Evolutionary conservation across 2,113 vertebrate genomes (phyloP), one percentile per base, ranked within the genome.

Genomic region (Saccopteryx leptura): DNA sequence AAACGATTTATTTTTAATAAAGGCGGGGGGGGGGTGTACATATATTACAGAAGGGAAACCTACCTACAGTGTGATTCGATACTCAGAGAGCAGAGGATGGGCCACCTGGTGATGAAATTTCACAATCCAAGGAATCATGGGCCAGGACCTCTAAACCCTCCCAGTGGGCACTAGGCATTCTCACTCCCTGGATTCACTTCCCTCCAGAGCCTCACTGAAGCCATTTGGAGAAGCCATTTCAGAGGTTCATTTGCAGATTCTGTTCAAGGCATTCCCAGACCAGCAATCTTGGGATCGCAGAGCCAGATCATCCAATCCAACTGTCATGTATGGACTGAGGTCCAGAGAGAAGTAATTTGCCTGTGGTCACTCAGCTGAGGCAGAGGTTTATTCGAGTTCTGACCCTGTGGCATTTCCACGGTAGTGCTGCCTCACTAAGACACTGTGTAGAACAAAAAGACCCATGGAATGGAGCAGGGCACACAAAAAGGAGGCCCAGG

Each of bases 1-100:
- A 85, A 92, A 69, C 58, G 19, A 50, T 63, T 87, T 17, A 4
- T 66, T 94, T 60, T 79, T 68, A 83, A 66, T 76, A 56, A 92
- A 50, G 94, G 61, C 39, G 15, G 23, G 90, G 14, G 23, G 90
- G 14, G 21, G 8, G 13, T 52, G 0, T 52, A 50, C 9, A 63
- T 84, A 92, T 31, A 78, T 19, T 39, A 46, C 15, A 72, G 46
- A 10, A 3, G 17, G 15, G 12, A 10, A 58, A 76, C 19, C 21
- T 24, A 28, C 13, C 52, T 50, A 71, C 0, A 9, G 58, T 50
- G 52, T 50, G 52, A 75, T 56, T 12, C 84, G 56, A 72, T 17
- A 21, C 14, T 24, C 31, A 68, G 46, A 66, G 39, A 76, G 7
- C 74, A 46, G 39, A 23, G 9, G 50, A 4, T 8, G 3, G 60